These are phyloP conservation scores for Phalanger gymnotis DNA, from an alignment of 2,797 vertebrate species.

Conservation along the genomic window DNA sequence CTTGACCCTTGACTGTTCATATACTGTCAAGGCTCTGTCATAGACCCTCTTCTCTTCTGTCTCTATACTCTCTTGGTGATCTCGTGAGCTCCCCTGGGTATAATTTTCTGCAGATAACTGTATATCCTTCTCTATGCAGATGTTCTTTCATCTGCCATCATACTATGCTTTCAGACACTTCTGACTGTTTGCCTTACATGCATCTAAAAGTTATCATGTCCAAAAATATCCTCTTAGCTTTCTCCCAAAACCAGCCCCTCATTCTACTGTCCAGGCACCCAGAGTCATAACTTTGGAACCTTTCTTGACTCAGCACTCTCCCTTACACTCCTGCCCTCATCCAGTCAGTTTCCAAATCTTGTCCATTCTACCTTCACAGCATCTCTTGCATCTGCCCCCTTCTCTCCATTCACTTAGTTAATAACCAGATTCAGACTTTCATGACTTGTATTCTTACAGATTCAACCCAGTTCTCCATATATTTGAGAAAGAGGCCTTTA, in stretches of 20 bases:
- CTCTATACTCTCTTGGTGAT: background rate
- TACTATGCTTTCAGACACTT: background rate
- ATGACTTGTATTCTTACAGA: background rate
- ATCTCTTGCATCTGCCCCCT: background rate
- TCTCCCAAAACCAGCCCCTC: background rate
- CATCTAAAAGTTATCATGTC: background rate
- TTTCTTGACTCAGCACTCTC: background rate
- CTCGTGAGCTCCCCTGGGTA: background rate
- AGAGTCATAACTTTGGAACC: background rate
- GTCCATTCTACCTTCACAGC: background rate
- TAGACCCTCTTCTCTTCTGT: background rate
- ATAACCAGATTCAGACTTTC: background rate
- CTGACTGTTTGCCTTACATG: background rate
- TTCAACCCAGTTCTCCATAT: background rate
- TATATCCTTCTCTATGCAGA: background rate
- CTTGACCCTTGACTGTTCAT: background rate
- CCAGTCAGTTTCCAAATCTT: background rate
- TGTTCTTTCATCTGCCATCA: background rate
- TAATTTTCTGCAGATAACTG: background rate
- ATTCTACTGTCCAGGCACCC: background rate
- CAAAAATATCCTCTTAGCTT: background rate
- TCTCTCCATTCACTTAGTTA: background rate
- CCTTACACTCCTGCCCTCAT: no score
- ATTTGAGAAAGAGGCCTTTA: background rate
- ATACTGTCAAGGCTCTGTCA: background rate